Evolutionary conservation across 2,888 invertebrate genomes (phyloP).

Genomic region (Embidobia sp.): DNA sequence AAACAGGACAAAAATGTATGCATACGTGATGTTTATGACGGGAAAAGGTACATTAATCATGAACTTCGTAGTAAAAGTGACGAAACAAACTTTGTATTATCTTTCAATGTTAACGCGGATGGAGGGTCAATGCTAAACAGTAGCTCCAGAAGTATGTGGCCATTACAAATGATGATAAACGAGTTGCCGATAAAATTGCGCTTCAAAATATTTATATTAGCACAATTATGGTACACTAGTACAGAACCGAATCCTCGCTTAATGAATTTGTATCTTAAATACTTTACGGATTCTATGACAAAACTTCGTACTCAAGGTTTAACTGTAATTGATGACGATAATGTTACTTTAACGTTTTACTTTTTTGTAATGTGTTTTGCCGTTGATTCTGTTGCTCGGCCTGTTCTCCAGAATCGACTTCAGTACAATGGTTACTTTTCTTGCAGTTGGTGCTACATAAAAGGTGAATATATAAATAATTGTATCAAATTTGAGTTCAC

Average conservation of each 20-base stretch:
- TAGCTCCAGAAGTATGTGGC: too few relatives aligned
- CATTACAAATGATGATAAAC: too few relatives aligned
- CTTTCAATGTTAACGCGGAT: too few relatives aligned
- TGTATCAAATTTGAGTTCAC: neutral
- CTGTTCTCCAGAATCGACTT: conserved; percentile 5
- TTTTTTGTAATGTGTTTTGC: conserved; percentile 10
- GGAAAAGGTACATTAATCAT: too few relatives aligned
- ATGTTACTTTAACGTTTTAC: neutral
- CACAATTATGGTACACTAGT: conserved; percentile 5
- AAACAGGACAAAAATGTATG: too few relatives aligned
- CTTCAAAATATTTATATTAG: conserved; percentile 10
- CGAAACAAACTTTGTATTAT: too few relatives aligned
- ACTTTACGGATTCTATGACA: conserved; percentile 4
- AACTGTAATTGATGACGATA: neutral
- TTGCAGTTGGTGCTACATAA: conserved; percentile 28
- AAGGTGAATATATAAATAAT: neutral
- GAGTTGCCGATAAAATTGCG: conserved; percentile 9
- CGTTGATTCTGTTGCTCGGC: conserved; percentile 9
- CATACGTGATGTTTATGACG: too few relatives aligned
- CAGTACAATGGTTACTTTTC: neutral
- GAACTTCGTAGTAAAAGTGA: too few relatives aligned
- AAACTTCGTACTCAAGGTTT: neutral
- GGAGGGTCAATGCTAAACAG: too few relatives aligned
- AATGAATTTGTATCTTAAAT: conserved; percentile 19
- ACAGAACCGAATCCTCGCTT: neutral